Evolutionary conservation across 2,113 vertebrate genomes (phyloP), one percentile per base, ranked within the genome.

Genomic region (Nothobranchius kuhntae): DNA sequence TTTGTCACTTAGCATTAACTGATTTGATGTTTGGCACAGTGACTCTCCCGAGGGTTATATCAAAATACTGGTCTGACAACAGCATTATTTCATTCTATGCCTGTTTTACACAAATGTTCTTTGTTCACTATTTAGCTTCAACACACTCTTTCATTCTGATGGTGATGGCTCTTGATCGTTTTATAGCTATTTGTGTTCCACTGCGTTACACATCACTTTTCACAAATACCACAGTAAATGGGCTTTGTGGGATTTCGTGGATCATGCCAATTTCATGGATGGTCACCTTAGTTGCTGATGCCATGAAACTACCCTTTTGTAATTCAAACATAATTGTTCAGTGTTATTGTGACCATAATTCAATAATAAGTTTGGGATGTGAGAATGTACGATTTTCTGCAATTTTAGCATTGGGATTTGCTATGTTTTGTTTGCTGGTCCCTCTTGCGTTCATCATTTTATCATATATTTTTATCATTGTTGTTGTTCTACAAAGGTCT

Each of bases 81-180:
- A 71, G 40, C 1, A 47, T 77, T 11, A 67, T 88, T 35, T 79
- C 73, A 6, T 90, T 87, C 44, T 53, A 65, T 0, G 52, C 21
- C 12, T 91, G 89, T 44, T 88, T 90, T 44, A 50, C 46, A 2
- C 89, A 91, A 53, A 89, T 89, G 87, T 90, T 72, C 61, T 88
- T 91, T 74, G 78, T 89, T 1, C 87, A 90, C 75, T 85, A 54
- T 38, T 50, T 88, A 30, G 84, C 75, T 6, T 21, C 86, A 0
- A 9, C 48, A 17, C 84, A 78, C 38, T 90, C 86, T 14, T 85
- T 87, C 38, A 72, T 91, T 13, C 30, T 91, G 69, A 82, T 84
- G 75, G 65, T 88, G 46, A 90, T 91, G 90, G 86, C 90, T 4
- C 56, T 88, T 2, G 89, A 90, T 78, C 86, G 89, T 8, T 87